Percentiles rank a stretch among this genome's conserved stretches.
Evolutionary conservation across 2,113 vertebrate species (phyloP).

Genomic region (Gymnobelideus leadbeateri): DNA sequence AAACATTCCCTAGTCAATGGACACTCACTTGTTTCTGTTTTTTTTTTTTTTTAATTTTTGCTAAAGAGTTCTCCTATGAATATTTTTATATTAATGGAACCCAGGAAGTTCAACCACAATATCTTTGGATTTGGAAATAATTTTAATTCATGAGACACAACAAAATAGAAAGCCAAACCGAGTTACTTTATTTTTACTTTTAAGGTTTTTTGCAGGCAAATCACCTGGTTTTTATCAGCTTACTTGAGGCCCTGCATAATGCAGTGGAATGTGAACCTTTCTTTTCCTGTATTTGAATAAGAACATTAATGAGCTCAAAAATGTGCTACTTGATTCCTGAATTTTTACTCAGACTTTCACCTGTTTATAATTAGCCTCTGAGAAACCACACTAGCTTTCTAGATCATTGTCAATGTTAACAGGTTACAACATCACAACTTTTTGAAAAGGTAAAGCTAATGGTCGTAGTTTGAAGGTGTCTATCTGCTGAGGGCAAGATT

Average conservation of each 20-base stretch:
- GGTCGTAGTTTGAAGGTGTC: neutral
- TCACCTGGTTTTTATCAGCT: constrained; percentile 73
- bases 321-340: constrained; percentile 79
- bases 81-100: neutral
- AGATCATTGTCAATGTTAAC: constrained; percentile 54
- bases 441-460: constrained; percentile 52
- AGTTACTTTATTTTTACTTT: constrained; percentile 43
- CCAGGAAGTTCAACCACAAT: neutral
- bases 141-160: neutral
- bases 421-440: constrained; percentile 69
- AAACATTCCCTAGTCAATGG: neutral
- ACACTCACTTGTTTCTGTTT: neutral
- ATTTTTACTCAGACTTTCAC: constrained; percentile 76
- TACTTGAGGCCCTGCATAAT: constrained; percentile 48
- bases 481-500: constrained; percentile 47
- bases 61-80: neutral
- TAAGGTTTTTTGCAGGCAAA: neutral
- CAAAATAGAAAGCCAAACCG: constrained; percentile 9
- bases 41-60: neutral
- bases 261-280: constrained; percentile 79
- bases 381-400: constrained; percentile 63
- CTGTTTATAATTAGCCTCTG: constrained; percentile 82
- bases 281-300: constrained; percentile 78
- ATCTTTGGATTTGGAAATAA: neutral
- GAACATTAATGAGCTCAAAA: constrained; percentile 81